Conservation (phyloP, 1,140 invertebrate species). For the Anoplophora glabripennis region DNA sequence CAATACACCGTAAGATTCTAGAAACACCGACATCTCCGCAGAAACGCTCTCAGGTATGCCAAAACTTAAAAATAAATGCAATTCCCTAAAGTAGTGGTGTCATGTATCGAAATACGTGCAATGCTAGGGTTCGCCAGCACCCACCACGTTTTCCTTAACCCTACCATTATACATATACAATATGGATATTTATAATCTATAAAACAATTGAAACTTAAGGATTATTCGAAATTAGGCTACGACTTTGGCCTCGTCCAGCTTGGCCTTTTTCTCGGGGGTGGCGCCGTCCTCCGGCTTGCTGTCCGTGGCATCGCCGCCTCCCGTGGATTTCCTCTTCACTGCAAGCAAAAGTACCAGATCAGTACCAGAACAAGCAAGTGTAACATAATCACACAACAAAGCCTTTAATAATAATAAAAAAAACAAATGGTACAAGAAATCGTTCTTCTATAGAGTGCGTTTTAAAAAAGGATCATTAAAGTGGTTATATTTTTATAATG, state of each 20-base stretch:
- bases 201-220: conserved; percentile 25
- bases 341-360: no score
- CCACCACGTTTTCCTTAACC: conserved; percentile 22
- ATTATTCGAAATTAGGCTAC: conserved; percentile 55
- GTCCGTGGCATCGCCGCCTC: conserved; percentile 53
- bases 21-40: conserved; percentile 30
- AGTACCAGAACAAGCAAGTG: no score
- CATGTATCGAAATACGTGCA: conserved; percentile 28
- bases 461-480: no score
- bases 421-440: no score
- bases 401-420: no score
- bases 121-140: conserved; percentile 32
- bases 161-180: conserved; percentile 35
- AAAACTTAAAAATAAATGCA: conserved; percentile 44
- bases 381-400: no score
- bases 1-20: conserved; percentile 13
- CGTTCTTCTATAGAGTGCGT: no score
- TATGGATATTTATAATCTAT: conserved; percentile 22
- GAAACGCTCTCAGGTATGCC: conserved; percentile 23
- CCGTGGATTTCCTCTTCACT: conserved; percentile 70
- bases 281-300: conserved; percentile 56
- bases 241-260: conserved; percentile 64
- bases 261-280: conserved; percentile 70
- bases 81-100: conserved; percentile 38
- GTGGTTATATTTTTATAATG: no score